Base-by-base conservation (phyloP, 2,113 vertebrate genomes). In the Leptocoma aspasia region DNA sequence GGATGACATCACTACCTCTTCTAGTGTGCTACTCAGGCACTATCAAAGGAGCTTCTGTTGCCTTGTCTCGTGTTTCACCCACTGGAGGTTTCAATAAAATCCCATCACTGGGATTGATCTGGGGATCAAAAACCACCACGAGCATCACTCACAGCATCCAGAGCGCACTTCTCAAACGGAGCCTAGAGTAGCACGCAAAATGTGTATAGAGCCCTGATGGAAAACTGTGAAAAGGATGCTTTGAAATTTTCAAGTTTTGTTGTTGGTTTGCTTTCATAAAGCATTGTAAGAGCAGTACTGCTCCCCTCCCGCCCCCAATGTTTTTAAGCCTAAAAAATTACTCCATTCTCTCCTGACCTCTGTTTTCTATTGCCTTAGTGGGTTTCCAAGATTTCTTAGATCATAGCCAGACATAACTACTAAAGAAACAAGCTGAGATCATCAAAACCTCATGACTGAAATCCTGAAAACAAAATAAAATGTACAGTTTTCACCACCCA, bases 381-480 rank as follows among this genome's bases (percentile, higher is more conserved):
- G 63, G 85, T 89, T 95, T 80, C 52, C 75, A 93, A 92, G 83
- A 93, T 82, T 94, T 82, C 87, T 89, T 81, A 96, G 90, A 92
- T 94, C 95, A 88, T 72, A 95, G 78, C 88, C 82, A 96, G 93
- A 95, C 82, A 68, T 44, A 93, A 83, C 88, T 90, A 92, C 70
- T 59, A 77, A 75, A 96, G 81, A 88, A 94, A 95, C 90, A 97
- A 92, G 92, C 72, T 85, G 89, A 92, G 86, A 95, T 94, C 91
- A 96, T 90, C 89, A 95, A 96, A 97, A 94, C 93, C 95, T 96
- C 92, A 85, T 59, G 64, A 94, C 61, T 95, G 71, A 89, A 95
- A 92, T 22, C 61, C 70, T 83, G 81, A 82, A 94, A 96, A 96
- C 95, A 96, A 96, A 97, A 97, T 96, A 97, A 95, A 95, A 94